Conservation (phyloP, 2,113 vertebrate species). For the Daphoenositta chrysoptera region DNA sequence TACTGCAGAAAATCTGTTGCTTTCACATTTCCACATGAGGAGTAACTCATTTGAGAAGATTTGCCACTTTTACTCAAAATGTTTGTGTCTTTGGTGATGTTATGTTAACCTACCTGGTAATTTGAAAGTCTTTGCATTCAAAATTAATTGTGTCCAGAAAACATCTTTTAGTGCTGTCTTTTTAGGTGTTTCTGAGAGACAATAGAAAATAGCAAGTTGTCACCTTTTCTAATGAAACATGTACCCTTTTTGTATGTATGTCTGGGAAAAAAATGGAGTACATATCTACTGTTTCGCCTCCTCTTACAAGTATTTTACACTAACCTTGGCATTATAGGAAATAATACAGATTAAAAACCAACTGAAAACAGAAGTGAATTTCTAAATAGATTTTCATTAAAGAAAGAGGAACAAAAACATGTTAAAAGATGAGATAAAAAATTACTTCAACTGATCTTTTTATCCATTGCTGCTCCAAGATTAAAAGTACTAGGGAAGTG, state of each 20-base stretch:
- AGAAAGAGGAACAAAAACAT: background rate
- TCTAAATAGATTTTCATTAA: background rate
- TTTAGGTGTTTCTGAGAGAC: background rate
- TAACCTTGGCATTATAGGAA: background rate
- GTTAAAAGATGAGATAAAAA: background rate
- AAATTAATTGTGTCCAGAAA: background rate
- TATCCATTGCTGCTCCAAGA: background rate
- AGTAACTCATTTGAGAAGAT: background rate
- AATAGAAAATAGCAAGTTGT: background rate
- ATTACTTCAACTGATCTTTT: background rate
- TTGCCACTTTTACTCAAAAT: background rate
- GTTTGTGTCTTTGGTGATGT: background rate
- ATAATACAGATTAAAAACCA: background rate
- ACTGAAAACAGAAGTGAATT: background rate
- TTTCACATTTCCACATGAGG: background rate
- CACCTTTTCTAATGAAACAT: background rate
- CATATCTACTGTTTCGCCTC: background rate
- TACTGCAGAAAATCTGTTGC: background rate
- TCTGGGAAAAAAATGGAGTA: background rate
- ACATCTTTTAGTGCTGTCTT: background rate
- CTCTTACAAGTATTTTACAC: background rate
- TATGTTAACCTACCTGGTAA: rapidly evolving
- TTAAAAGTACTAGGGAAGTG: background rate
- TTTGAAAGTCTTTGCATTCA: background rate
- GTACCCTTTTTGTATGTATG: rapidly evolving